Conservation (phyloP, 30 jellyfish, hydroid and myxozoan genomes). For the Cassiopea xamachana region DNA sequence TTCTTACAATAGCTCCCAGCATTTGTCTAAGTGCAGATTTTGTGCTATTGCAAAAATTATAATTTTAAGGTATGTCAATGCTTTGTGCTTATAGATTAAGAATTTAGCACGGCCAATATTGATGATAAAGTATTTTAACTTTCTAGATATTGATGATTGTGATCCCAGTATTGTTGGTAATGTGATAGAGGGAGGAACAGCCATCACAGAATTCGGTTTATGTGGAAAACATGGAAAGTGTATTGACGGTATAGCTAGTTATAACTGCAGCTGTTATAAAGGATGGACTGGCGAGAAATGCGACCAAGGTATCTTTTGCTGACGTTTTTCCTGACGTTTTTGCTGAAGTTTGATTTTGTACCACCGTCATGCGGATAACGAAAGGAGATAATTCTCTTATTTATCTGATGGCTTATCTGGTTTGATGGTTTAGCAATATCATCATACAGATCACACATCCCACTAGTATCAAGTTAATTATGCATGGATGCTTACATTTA, state of each 20-base stretch:
- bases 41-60: neutral
- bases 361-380: no score
- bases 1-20: neutral
- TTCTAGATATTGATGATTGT: slow-evolving; percentile 86
- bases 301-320: slow-evolving; percentile 59
- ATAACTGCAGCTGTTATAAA: slow-evolving; percentile 71
- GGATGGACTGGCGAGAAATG: slow-evolving; percentile 92
- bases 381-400: no score
- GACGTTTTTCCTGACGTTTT: neutral
- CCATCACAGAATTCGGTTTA: slow-evolving; percentile 79
- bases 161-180: slow-evolving; percentile 80
- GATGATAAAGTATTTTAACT: no score
- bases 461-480: no score
- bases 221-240: slow-evolving; percentile 96
- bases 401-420: no score
- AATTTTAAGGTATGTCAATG: neutral
- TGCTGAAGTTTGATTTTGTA: neutral
- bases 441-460: no score
- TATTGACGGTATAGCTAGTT: slow-evolving; percentile 77
- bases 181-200: slow-evolving; percentile 70
- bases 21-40: neutral
- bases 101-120: neutral
- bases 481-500: no score
- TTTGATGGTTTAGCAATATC: no score
- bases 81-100: neutral